These are phyloP conservation scores for Botia almorhae DNA, from an alignment of 2,797 vertebrate species.

Conservation along the genomic window DNA sequence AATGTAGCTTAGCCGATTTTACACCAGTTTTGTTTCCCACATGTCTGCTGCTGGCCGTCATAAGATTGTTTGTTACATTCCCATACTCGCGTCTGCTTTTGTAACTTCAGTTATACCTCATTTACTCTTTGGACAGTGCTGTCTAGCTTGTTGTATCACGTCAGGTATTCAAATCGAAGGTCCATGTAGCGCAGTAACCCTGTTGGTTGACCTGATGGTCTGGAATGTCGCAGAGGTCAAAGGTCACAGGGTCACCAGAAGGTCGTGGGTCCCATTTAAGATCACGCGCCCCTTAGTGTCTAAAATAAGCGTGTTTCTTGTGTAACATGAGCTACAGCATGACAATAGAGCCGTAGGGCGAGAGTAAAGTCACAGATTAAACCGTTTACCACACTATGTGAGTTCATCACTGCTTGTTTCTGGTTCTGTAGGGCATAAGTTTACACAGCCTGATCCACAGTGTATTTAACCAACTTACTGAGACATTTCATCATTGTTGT, in stretches of 20 bases:
- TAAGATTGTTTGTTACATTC: constrained; percentile 55
- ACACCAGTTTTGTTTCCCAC: constrained; percentile 23
- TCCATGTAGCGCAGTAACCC: constrained; percentile 15
- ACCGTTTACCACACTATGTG: not conserved
- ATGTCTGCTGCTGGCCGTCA: constrained; percentile 56
- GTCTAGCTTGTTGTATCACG: constrained; percentile 42
- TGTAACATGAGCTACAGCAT: not conserved
- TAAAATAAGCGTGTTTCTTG: constrained; percentile 16
- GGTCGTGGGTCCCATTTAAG: not conserved
- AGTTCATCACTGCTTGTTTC: not conserved
- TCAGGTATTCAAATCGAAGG: constrained; percentile 37
- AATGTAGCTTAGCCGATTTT: constrained; percentile 56
- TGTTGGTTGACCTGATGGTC: constrained; percentile 21
- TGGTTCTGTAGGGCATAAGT: not conserved
- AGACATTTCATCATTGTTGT: constrained; percentile 45
- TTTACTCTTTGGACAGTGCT: constrained; percentile 39
- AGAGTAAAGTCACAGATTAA: not conserved
- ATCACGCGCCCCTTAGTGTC: constrained; percentile 3
- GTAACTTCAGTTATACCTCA: constrained; percentile 54
- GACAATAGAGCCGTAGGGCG: not conserved
- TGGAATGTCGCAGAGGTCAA: not conserved
- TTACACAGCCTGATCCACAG: constrained; percentile 20
- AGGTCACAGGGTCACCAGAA: not conserved
- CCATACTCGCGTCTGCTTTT: constrained; percentile 34
- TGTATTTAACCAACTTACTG: constrained; percentile 28